Evolutionary conservation across 2,113 vertebrate genomes (phyloP), one percentile per base, ranked within the genome.

Genomic region (Tonatia bakeri): DNA sequence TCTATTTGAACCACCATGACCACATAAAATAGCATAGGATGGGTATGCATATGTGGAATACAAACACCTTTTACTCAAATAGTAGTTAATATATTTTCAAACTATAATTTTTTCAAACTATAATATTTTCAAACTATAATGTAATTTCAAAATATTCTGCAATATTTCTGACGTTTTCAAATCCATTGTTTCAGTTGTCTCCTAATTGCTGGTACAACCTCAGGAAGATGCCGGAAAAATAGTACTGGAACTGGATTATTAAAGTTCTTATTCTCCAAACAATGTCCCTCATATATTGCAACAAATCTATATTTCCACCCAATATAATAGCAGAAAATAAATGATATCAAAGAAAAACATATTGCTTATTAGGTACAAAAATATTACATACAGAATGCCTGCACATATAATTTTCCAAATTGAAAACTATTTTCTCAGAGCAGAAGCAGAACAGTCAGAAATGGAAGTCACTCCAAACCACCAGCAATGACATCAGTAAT

Each of bases 241-340:
- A 54, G 7, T 61, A 93, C 89, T 94, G 47, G 45, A 96, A 95
- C 67, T 85, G 76, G 97, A 94, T 8, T 88, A 65, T 33, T 33
- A 95, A 80, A 96, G 69, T 69, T 86, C 26, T 92, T 76, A 91
- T 14, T 95, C 36, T 67, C 28, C 77, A 84, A 90, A 89, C 3
- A 95, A 96, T 80, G 26, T 93, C 94, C 96, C 93, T 94, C 59
- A 59, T 52, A 7, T 84, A 97, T 80, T 97, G 43, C 54, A 95
- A 36, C 31, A 97, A 83, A 59, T 12, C 2, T 96, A 96, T 94
- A 96, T 96, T 97, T 93, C 28, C 13, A 92, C 6, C 2, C 26
- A 64, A 36, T 15, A 89, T 83, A 65, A 77, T 47, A 95, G 50
- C 81, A 38, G 24, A 73, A 65, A 98, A 94, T 6, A 97, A 97